Evolutionary conservation across 2,113 vertebrate genomes (phyloP).

Genomic region (Ardeotis arabs): DNA sequence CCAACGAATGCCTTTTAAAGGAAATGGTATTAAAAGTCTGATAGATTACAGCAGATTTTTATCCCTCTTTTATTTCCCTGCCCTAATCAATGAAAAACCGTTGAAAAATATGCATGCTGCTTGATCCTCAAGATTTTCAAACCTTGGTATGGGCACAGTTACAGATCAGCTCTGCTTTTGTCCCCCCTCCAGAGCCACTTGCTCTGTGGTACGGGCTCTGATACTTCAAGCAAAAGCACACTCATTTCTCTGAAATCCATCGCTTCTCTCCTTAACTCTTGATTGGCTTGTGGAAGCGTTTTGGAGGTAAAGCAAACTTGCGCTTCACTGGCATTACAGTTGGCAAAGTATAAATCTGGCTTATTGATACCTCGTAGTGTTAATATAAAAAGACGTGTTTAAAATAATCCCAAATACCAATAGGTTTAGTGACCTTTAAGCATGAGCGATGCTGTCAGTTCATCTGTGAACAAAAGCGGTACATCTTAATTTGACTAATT

Average conservation of each 20-base stretch:
- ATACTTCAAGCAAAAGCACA: neutral
- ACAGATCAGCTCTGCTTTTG: neutral
- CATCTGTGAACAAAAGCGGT: slow-evolving; percentile 31
- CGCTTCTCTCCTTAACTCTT: neutral
- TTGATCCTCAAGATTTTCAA: neutral
- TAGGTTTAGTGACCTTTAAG: slow-evolving; percentile 49
- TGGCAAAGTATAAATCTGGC: neutral
- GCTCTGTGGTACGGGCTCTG: neutral
- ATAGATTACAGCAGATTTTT: neutral
- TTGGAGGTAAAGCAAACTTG: neutral
- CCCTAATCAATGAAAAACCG: neutral
- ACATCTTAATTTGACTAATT: slow-evolving; percentile 68
- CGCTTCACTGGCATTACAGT: neutral
- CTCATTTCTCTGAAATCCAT: neutral
- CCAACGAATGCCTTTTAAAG: neutral
- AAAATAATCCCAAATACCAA: slow-evolving; percentile 42
- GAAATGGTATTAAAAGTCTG: neutral
- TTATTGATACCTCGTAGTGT: slow-evolving; percentile 4
- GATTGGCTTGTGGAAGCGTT: neutral
- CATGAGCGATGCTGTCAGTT: slow-evolving; percentile 26
- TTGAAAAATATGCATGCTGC: neutral
- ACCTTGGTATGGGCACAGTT: neutral
- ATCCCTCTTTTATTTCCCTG: neutral
- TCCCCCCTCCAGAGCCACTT: neutral
- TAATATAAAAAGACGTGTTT: neutral